Conservation (phyloP, 2,797 vertebrate genomes). For the Anabacerthia variegaticeps region DNA sequence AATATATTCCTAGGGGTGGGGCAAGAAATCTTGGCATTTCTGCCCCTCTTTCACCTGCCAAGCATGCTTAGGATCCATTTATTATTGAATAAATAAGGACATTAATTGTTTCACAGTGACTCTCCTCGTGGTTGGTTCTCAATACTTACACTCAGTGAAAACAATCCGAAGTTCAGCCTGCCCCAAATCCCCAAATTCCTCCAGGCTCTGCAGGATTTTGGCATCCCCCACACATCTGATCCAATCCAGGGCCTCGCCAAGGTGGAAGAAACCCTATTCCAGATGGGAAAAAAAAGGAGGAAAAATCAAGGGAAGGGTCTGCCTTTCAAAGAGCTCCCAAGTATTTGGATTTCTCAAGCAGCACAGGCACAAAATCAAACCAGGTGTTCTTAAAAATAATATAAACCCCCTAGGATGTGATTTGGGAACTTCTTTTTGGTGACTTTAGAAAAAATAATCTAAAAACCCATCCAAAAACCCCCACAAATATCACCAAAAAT, state of each 20-base stretch:
- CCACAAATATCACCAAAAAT: background rate
- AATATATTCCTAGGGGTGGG: too few species aligned
- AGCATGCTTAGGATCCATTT: too few species aligned
- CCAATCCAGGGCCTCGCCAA: slow-evolving; percentile 78
- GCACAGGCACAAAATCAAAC: background rate
- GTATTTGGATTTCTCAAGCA: too few species aligned
- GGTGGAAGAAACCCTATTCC: slow-evolving; percentile 58
- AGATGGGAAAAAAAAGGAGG: background rate
- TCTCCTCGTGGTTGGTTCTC: too few species aligned
- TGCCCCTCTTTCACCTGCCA: too few species aligned
- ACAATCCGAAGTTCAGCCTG: slow-evolving; percentile 72
- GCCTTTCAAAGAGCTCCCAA: background rate
- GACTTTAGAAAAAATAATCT: background rate
- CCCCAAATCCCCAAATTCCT: slow-evolving; percentile 31
- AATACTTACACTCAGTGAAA: slow-evolving; percentile 81
- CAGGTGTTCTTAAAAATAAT: too few species aligned
- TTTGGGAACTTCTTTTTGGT: background rate
- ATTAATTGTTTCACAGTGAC: too few species aligned
- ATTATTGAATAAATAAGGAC: too few species aligned
- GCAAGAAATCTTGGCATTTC: too few species aligned
- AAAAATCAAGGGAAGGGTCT: background rate
- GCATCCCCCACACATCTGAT: slow-evolving; percentile 73
- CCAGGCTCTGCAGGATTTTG: slow-evolving; percentile 57
- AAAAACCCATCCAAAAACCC: background rate
- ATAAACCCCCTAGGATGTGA: background rate